Evolutionary conservation across 2,113 vertebrate species (phyloP), one percentile per base, ranked within the genome.

Genomic region (Oplegnathus fasciatus): DNA sequence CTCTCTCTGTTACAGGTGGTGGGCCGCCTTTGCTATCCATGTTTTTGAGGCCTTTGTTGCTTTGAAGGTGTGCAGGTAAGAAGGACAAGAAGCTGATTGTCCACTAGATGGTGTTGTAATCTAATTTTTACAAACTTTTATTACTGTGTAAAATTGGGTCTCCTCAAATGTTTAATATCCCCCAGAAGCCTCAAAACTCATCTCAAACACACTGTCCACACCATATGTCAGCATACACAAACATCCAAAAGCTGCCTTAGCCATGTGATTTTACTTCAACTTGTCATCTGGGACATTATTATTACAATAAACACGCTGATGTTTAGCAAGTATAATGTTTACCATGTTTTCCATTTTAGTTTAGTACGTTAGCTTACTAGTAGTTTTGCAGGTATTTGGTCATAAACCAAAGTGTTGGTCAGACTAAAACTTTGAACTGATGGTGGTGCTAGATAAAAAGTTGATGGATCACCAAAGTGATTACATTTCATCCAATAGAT

Each of bases 21-120:
- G 95, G 94, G 46, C 96, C 3, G 82, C 95, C 68, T 96, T 94
- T 93, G 54, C 94, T 17, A 69, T 99, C 79, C 98, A 99, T 1
- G 0, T 94, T 8, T 88, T 86, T 62, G 98, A 99, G 92, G 96
- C 97, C 26, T 9, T 95, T 2, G 92, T 94, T 50, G 80, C 96
- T 44, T 50, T 97, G 42, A 96, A 94, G 50, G 42, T 98, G 34
- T 99, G 98, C 96, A 96, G 96, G 98, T 99, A 95, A 96, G 96
- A 75, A 32, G 42, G 58, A 60, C 24, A 28, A 11, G 2, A 72
- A 18, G 9, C 4, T 22, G 8, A 9, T 6, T 28, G 68, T 90
- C 90, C 92, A 90, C 71, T 50, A 87, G 89, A 71, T 77, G 89
- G 82, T 52, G 84, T 66, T 61, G 80, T 48, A 3, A 28, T 24